Evolutionary conservation across 2,113 vertebrate species (phyloP), one percentile per base, ranked within the genome.

Genomic region (Passer montanus): DNA sequence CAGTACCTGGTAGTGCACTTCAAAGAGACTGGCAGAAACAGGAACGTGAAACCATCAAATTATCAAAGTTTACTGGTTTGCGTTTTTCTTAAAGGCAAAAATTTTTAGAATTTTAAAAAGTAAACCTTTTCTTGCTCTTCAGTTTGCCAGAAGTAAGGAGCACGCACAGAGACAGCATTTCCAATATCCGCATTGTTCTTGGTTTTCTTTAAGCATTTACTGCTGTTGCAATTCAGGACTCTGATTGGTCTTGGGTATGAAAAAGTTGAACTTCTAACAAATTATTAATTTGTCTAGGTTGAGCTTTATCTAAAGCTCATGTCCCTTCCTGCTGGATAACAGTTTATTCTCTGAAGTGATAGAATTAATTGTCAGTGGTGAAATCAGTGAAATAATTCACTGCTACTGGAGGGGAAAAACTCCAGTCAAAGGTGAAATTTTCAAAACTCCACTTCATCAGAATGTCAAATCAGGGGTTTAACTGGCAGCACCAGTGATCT

Each of bases 111-210:
- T 33, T 55, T 55, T 33, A 33, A 55, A 55, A 33, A 33, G 31
- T 9, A 55, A 55, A 21, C 19, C 20, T 55, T 55, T 33, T 33
- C 53, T 55, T 56, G 23, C 50, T 80, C 43, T 46, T 15, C 22
- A 35, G 13, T 35, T 72, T 59, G 26, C n/a, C 67, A 80, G 47
- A 39, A 73, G 27, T 16, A 39, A 84, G 70, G 28, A 86, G 21
- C 10, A 30, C 0, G 2, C 1, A 4, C 21, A 60, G 1, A 4
- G 3, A 62, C 6, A 56, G 55, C 6, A 6, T 22, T 47, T 59
- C 10, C 24, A 60, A 8, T 6, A 52, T 6, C 11, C 7, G 7
- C 15, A 13, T 31, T 31, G 31, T 3, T 82, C 39, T 21, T 37
- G 26, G 6, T n/a, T 23, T 47, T 66, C 44, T 53, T 70, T 35